These are phyloP conservation scores for Uropsilus gracilis DNA, from an alignment of 2,113 vertebrate species.

Conservation along the genomic window DNA sequence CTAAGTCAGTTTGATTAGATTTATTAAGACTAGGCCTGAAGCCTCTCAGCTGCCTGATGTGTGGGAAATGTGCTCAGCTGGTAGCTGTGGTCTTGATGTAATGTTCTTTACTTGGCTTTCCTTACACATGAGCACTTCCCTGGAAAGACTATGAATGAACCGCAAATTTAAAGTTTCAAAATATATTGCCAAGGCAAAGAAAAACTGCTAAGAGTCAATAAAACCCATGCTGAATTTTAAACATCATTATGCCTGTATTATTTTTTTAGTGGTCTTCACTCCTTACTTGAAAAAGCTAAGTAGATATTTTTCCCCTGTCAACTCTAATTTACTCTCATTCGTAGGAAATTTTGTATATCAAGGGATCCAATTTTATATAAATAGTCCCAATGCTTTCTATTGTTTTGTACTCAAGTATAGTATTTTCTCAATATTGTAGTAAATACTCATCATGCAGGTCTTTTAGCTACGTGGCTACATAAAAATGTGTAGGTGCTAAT, in stretches of 20 bases:
- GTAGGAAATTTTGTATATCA: background rate
- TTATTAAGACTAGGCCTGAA: background rate
- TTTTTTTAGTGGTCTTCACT: background rate
- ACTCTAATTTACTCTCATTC: background rate
- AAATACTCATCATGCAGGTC: background rate
- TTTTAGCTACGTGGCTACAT: background rate
- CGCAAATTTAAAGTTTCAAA: background rate
- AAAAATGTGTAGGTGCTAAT: background rate
- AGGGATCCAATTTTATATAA: background rate
- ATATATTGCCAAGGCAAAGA: background rate
- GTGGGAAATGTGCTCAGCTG: background rate
- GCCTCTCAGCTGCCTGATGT: background rate
- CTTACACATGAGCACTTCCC: background rate
- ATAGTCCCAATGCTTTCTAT: background rate
- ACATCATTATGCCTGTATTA: background rate
- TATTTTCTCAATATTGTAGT: background rate
- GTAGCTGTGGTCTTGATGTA: background rate
- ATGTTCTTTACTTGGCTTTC: background rate
- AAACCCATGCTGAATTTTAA: slow-evolving; percentile 30
- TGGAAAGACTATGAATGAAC: background rate
- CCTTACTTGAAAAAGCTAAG: background rate
- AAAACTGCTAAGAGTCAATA: background rate
- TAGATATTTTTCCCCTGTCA: background rate
- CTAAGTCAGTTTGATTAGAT: background rate
- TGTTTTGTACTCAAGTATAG: background rate